A percentile compares a stretch with the other conserved stretches of the same genome.
Evolutionary conservation across 1,140 invertebrate genomes (phyloP).

Genomic region (Ceratosolen solmsi): DNA sequence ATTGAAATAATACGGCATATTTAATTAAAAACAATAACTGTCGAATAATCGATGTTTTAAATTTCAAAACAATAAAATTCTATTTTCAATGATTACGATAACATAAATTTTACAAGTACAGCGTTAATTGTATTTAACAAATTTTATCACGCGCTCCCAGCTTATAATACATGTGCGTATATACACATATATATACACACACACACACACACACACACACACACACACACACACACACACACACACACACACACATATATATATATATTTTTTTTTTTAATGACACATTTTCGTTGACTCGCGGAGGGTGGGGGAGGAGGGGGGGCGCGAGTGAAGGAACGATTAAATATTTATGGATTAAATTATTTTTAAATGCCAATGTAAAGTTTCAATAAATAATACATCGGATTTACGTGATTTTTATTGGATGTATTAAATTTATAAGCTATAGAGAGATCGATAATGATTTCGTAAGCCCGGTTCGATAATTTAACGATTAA

Average conservation of each 20-base stretch:
- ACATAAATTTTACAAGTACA: background rate
- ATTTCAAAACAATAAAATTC: background rate
- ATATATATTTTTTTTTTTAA: background rate
- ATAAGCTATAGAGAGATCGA: no score
- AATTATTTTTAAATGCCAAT: background rate
- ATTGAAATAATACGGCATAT: background rate
- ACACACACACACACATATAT: no score
- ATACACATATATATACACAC: no score
- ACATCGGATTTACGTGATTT: no score
- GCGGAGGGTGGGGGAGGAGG: no score
- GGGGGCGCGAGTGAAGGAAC: no score
- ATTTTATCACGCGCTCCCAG: background rate
- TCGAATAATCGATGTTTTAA: slow-evolving; percentile 17
- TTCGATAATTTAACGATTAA: background rate
- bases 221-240: no score
- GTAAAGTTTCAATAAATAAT: background rate
- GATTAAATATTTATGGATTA: background rate
- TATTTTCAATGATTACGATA: background rate
- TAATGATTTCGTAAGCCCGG: no score
- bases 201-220: no score
- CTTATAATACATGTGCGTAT: no score
- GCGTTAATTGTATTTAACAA: background rate
- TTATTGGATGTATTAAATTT: no score
- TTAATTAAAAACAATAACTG: background rate
- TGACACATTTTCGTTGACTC: background rate